These are phyloP conservation scores for Microplitis manilae DNA, from an alignment of 2,888 invertebrate species.

Conservation along the genomic window DNA sequence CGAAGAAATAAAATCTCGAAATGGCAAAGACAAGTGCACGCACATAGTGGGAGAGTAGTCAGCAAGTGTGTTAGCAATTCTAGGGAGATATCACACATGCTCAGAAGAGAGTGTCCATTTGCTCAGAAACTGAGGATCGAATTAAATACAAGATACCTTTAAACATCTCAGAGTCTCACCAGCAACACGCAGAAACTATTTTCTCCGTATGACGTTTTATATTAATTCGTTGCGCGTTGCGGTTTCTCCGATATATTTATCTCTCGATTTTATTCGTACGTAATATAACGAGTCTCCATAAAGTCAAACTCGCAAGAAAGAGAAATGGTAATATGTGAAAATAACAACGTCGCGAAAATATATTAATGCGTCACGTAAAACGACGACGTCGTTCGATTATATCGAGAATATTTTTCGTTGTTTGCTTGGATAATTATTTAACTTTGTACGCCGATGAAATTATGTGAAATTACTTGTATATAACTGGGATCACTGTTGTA, in stretches of 20 bases:
- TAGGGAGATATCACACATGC: neutral
- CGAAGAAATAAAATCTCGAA: slow-evolving; percentile 11
- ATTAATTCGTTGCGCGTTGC: slow-evolving; percentile 39
- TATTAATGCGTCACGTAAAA: slow-evolving; percentile 40
- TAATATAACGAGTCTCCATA: neutral
- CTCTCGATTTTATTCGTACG: slow-evolving; percentile 4
- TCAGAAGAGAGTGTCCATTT: slow-evolving; percentile 30
- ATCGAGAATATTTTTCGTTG: slow-evolving; percentile 39
- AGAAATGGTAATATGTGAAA: slow-evolving; percentile 33
- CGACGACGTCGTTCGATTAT: slow-evolving; percentile 43
- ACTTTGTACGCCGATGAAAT: slow-evolving; percentile 37
- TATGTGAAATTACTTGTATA: slow-evolving; percentile 40
- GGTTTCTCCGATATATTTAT: slow-evolving; percentile 37
- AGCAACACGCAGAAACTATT: slow-evolving; percentile 31
- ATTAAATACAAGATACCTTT: neutral
- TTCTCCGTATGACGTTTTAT: slow-evolving; percentile 41
- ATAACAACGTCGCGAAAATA: slow-evolving; percentile 36
- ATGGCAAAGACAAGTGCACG: slow-evolving; percentile 4
- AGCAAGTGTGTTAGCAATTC: no score
- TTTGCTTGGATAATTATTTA: slow-evolving; percentile 46
- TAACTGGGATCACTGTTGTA: slow-evolving; percentile 12
- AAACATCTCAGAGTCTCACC: slow-evolving; percentile 16
- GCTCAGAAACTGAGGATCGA: slow-evolving; percentile 6
- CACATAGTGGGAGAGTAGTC: slow-evolving; percentile 12
- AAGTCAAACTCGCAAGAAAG: neutral